Conservation (phyloP, 1,140 invertebrate genomes). For the Eriocheir sinensis region DNA sequence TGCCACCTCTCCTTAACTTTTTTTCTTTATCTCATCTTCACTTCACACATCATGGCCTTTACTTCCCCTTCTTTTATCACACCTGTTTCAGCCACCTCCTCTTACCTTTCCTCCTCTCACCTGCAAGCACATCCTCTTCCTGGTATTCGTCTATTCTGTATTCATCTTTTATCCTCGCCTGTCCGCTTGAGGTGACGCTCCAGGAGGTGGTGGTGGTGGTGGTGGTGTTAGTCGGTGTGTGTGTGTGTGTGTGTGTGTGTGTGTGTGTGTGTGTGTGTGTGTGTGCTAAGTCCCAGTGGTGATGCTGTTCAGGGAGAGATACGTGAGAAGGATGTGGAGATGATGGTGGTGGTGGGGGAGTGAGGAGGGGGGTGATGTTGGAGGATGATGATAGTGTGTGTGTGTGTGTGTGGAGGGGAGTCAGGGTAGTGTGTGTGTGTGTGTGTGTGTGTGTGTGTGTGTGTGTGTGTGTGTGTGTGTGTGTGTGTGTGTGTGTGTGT, state of each 20-base stretch:
- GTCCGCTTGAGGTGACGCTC: background rate
- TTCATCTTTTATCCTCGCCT: background rate
- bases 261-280: background rate
- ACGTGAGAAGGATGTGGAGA: too few species aligned
- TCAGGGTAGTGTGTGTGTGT: too few species aligned
- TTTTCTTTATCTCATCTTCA: background rate
- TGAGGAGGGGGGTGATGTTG: too few species aligned
- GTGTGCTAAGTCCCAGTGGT: background rate
- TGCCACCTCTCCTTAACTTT: too few species aligned
- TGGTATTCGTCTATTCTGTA: background rate
- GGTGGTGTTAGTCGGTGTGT: background rate
- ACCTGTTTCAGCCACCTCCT: too few species aligned
- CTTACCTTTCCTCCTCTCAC: background rate
- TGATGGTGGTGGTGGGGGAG: background rate
- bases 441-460: background rate
- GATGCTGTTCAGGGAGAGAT: background rate
- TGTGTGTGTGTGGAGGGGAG: too few species aligned
- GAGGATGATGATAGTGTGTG: too few species aligned
- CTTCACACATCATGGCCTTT: background rate
- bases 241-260: background rate
- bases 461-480: conserved; percentile 10
- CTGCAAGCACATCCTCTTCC: background rate
- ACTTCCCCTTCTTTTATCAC: background rate
- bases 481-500: conserved; percentile 4
- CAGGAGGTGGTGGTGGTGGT: background rate